Base-by-base conservation (phyloP, 2,888 invertebrate genomes). In the Microctonus brassicae region DNA sequence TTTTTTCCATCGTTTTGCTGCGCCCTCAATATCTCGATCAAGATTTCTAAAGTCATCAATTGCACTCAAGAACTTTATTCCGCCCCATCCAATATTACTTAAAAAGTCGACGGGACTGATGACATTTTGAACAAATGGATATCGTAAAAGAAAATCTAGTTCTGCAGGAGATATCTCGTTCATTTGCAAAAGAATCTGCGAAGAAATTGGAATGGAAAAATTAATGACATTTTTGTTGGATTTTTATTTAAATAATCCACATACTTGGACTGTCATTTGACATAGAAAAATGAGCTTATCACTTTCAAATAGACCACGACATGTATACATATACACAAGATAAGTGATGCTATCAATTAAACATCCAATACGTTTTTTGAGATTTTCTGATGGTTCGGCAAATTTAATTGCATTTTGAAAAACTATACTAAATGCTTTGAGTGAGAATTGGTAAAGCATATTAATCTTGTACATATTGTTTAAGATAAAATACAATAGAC, bases 401-500 rank as follows among this genome's bases (percentile, higher is more conserved):
- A 89, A 90, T 17, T 89, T 88, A 58, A 98, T 92, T 0, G 97
- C 96, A 77, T 94, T 94, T 79, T 94, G 94, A 87, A 97, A 97
- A 3, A 97, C 97, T 0, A 94, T 94, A 79, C 94, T 95, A 89
- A 97, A 97, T 0, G 97, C 96, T 88, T 97, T 97, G 70, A 98
- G 88, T 0, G 97, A 97, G 89, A 98, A 98, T 87, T 97, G 97
- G 88, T 98, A 98, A 85, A 98, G 95, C 57, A 95, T 95, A 88
- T 97, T 97, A 81, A 98, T 97, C 88, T 95, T 95, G 88, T 93
- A 92, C 63, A 98, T 88, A 82, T 98, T 97, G 84, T 96, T 97
- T 73, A 98, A 89, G 74, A 97, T 95, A 86, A 98, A 98, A 87
- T 98, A 98, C 0, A 98, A 89, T 0, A 98, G 90, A 0, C 97